Conservation (phyloP, 1,140 invertebrate genomes). For the Portunus trituberculatus region DNA sequence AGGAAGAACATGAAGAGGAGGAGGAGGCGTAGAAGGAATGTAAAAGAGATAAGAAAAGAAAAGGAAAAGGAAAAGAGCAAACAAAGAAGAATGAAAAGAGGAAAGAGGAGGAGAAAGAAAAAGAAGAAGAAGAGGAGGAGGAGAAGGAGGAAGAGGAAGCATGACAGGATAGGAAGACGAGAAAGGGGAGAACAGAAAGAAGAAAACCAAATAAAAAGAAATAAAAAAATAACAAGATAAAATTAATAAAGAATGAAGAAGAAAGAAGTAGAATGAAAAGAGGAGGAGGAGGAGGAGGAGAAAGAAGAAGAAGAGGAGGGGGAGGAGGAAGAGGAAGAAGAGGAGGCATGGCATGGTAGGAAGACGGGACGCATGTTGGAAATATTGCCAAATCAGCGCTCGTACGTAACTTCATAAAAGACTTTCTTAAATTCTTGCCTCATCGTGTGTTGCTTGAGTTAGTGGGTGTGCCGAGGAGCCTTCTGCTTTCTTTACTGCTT, state of each 20-base stretch:
- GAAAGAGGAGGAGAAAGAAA: not conserved
- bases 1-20: not conserved
- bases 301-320: not conserved
- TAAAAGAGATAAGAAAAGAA: no score
- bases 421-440: slow-evolving; percentile 22
- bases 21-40: not conserved
- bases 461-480: not conserved
- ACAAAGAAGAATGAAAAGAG: no score
- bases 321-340: not conserved
- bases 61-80: not conserved
- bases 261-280: not conserved
- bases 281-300: not conserved
- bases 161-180: no score
- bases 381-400: not conserved
- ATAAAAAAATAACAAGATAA: no score
- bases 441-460: not conserved
- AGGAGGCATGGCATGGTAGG: not conserved
- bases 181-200: no score
- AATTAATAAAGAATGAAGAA: no score
- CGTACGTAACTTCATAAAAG: not conserved
- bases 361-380: not conserved
- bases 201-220: no score
- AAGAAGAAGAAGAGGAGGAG: not conserved
- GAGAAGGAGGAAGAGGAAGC: not conserved
- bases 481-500: not conserved